These are phyloP conservation scores for Drosophila pectinifera DNA, from an alignment of 1,140 invertebrate species.

Conservation along the genomic window DNA sequence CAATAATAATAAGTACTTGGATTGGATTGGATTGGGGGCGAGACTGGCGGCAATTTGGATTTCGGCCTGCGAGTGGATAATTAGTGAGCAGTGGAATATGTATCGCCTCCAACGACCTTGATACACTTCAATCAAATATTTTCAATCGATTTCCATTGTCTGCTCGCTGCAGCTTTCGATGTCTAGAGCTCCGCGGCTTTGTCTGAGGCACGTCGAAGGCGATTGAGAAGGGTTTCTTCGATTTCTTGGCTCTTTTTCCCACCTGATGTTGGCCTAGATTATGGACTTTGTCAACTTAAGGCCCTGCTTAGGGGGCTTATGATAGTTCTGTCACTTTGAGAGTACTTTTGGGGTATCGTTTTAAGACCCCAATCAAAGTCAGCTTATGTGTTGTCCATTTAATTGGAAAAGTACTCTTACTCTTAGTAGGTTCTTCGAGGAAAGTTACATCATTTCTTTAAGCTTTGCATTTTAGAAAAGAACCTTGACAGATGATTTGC, in stretches of 20 bases:
- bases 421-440: not conserved
- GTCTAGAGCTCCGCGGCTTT: conserved; percentile 60
- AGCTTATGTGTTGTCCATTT: conserved; percentile 1
- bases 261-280: conserved; percentile 42
- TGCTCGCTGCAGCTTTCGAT: conserved; percentile 42
- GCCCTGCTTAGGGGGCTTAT: conserved; percentile 18
- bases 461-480: not conserved
- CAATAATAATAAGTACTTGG: conserved; percentile 69
- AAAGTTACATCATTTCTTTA: not conserved
- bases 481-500: not conserved
- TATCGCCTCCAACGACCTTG: conserved; percentile 64
- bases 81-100: conserved; percentile 59
- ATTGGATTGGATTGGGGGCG: conserved; percentile 45
- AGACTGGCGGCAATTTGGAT: conserved; percentile 63
- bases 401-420: not conserved
- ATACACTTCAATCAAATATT: conserved; percentile 80
- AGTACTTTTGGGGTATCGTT: conserved; percentile 22
- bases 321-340: conserved; percentile 43
- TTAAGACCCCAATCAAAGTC: conserved; percentile 18
- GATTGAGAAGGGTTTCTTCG: conserved; percentile 28
- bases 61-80: conserved; percentile 45
- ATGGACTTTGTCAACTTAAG: conserved; percentile 39
- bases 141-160: conserved; percentile 76
- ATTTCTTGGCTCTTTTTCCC: conserved; percentile 7
- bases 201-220: conserved; percentile 49